Percentiles rank a stretch among this genome's conserved stretches.
phyloP scores from a whole-genome alignment of 2,888 invertebrate genomes.

The Itoplectis maculator region DNA sequence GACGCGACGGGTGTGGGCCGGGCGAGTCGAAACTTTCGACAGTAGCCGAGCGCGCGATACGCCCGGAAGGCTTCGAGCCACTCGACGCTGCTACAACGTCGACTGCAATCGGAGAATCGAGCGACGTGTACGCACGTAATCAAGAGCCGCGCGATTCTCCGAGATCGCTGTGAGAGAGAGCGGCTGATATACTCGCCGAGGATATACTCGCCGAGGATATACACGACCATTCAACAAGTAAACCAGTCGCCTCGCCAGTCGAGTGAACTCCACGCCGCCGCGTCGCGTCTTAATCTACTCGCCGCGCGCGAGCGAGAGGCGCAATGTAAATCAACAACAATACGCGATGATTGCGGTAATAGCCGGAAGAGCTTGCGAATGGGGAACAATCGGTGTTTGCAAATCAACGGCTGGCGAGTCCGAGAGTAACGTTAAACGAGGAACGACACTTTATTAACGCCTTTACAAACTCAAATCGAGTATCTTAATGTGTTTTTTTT shows the following conservation, averaged over 20 bases:
- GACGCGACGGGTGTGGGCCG: background rate
- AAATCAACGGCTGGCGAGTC: background rate
- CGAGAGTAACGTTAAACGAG: conserved; percentile 26
- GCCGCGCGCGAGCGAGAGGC: background rate
- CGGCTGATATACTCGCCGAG: background rate
- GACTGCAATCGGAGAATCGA: conserved; percentile 46
- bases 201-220: background rate
- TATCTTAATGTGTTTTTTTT: conserved; percentile 44
- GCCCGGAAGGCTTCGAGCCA: background rate
- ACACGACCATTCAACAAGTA: background rate
- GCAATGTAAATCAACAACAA: background rate
- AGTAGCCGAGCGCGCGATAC: background rate
- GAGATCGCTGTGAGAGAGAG: background rate
- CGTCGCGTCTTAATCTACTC: background rate
- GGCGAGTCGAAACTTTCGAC: conserved; percentile 41
- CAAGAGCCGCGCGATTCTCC: conserved; percentile 28
- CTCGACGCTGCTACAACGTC: conserved; percentile 1
- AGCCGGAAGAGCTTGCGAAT: background rate
- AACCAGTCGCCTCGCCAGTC: background rate
- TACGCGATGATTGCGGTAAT: background rate
- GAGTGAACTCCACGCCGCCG: background rate
- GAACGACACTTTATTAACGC: conserved; percentile 43
- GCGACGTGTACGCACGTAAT: conserved; percentile 41
- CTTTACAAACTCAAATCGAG: conserved; percentile 50
- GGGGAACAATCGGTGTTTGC: background rate